These are phyloP conservation scores for Euglossa dilemma DNA, from an alignment of 1,140 invertebrate genomes.

Conservation along the genomic window DNA sequence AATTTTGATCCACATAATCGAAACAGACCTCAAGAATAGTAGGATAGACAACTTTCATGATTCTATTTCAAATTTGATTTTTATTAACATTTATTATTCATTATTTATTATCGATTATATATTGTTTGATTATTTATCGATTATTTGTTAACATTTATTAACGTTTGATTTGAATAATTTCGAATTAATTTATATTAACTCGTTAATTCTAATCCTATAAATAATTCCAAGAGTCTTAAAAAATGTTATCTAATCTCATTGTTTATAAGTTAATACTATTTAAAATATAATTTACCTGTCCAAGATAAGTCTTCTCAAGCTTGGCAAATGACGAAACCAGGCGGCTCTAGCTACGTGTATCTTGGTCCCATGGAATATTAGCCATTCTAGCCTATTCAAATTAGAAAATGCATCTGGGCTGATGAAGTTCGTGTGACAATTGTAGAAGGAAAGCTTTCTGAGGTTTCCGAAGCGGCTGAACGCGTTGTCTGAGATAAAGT, in stretches of 20 bases:
- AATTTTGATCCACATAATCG: background rate
- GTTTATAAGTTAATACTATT: background rate
- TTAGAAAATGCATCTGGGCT: slow-evolving; percentile 64
- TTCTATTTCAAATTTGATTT: background rate
- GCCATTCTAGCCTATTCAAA: slow-evolving; percentile 65
- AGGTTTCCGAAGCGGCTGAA: slow-evolving; percentile 66
- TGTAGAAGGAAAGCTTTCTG: slow-evolving; percentile 68
- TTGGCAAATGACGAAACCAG: slow-evolving; percentile 64
- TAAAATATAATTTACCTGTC: slow-evolving; percentile 48
- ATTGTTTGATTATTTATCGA: too few species aligned
- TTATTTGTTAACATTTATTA: too few species aligned
- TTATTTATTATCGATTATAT: too few species aligned
- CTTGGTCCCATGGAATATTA: slow-evolving; percentile 68
- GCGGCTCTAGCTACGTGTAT: slow-evolving; percentile 51
- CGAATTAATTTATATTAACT: background rate
- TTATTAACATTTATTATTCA: too few species aligned
- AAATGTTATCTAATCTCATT: background rate
- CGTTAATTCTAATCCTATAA: background rate
- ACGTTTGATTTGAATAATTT: background rate
- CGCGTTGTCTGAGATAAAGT: slow-evolving; percentile 59
- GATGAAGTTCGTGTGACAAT: slow-evolving; percentile 66
- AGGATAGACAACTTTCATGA: background rate
- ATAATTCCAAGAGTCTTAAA: background rate
- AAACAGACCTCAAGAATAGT: background rate
- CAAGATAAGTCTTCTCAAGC: slow-evolving; percentile 61